Percentiles rank a stretch among this genome's conserved stretches.
phyloP scores from a whole-genome alignment of 1,140 invertebrate genomes.

The Carposina sasakii region DNA sequence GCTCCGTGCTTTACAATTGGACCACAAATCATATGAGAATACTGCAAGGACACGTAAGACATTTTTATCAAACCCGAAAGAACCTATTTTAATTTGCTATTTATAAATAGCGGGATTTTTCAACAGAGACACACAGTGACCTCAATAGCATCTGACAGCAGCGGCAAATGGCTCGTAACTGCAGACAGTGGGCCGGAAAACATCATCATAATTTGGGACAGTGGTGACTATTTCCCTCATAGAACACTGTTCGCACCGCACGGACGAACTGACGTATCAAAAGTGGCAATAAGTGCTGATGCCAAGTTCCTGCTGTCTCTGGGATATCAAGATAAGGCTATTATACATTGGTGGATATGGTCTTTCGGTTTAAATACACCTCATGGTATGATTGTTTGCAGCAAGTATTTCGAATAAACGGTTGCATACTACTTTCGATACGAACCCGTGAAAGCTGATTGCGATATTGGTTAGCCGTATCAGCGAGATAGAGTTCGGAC shows the following conservation, averaged over 20 bases:
- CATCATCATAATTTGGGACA: conserved; percentile 74
- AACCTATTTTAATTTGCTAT: not conserved
- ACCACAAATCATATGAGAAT: conserved; percentile 64
- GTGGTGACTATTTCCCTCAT: conserved; percentile 60
- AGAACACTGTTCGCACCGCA: conserved; percentile 71
- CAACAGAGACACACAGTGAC: conserved; percentile 60
- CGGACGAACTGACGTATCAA: conserved; percentile 39
- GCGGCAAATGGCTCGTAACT: conserved; percentile 71
- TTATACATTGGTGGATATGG: conserved; percentile 74
- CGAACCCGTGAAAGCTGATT: too few relatives aligned
- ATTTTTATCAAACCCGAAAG: not conserved
- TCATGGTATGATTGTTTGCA: conserved; percentile 71
- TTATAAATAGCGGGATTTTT: not conserved
- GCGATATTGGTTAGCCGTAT: too few relatives aligned
- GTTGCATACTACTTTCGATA: too few relatives aligned
- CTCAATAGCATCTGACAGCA: conserved; percentile 54
- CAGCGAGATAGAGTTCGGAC: too few relatives aligned
- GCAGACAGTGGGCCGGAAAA: conserved; percentile 72
- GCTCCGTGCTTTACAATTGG: conserved; percentile 72
- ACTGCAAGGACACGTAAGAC: conserved; percentile 74
- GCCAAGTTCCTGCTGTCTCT: conserved; percentile 74
- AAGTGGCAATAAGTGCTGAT: conserved; percentile 69
- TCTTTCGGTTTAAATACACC: conserved; percentile 63
- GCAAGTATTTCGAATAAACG: too few relatives aligned
- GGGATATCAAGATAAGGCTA: conserved; percentile 55